Percentiles rank a stretch among this genome's conserved stretches.
These are phyloP conservation scores for Xestia xanthographa DNA, from an alignment of 2,888 invertebrate species.

Conservation along the genomic window DNA sequence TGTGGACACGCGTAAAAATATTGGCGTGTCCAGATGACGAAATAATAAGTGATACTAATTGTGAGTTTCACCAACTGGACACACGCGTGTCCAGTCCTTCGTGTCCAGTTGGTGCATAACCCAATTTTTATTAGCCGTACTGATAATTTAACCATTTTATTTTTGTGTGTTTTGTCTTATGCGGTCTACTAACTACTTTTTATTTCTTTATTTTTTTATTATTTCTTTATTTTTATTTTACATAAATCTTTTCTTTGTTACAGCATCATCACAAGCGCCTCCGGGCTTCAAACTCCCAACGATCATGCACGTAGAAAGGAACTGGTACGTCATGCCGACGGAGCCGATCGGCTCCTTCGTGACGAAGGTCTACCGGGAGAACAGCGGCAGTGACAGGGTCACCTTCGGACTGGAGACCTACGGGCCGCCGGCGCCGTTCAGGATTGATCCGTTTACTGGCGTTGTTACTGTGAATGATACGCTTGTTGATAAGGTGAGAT, in stretches of 20 bases:
- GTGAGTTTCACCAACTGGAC: too few species aligned
- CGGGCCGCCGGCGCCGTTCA: conserved; percentile 92
- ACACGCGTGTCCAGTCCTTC: too few species aligned
- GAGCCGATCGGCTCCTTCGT: conserved; percentile 94
- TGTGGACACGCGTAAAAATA: too few species aligned
- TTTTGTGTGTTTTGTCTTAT: too few species aligned
- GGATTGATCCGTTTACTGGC: conserved; percentile 94
- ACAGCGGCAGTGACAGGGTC: conserved; percentile 91
- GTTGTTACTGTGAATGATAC: conserved; percentile 95
- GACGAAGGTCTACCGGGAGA: conserved; percentile 92
- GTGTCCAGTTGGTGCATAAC: too few species aligned
- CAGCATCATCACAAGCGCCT: conserved; percentile 87
- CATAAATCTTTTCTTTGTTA: conserved; percentile 63
- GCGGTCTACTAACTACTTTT: too few species aligned
- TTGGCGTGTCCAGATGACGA: too few species aligned
- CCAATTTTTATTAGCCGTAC: too few species aligned
- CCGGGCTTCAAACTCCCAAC: conserved; percentile 92
- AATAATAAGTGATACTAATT: too few species aligned
- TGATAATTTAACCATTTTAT: too few species aligned
- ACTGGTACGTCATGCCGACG: conserved; percentile 94
- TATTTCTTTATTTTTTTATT: too few species aligned
- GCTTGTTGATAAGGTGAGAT: conserved; percentile 93
- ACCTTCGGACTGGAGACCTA: conserved; percentile 93
- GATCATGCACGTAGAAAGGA: conserved; percentile 92
- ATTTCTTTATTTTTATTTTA: too few species aligned